Conservation (phyloP, 2,797 vertebrate genomes). For the Macroramphosus scolopax region DNA sequence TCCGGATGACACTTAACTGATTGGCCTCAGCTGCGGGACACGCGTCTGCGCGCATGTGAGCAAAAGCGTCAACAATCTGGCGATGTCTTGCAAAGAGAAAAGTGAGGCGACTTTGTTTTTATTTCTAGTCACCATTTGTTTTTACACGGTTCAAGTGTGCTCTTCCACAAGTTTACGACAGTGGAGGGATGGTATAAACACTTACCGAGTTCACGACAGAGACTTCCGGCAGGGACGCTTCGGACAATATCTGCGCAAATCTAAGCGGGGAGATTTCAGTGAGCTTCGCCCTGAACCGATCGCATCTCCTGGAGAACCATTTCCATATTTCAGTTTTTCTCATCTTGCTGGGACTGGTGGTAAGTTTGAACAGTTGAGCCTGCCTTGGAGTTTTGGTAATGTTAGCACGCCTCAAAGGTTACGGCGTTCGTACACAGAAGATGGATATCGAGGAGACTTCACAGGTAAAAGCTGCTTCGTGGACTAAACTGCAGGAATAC, state of each 20-base stretch:
- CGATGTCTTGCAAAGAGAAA: conserved; percentile 65
- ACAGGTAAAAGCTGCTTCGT: conserved; percentile 48
- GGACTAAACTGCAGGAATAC: no score
- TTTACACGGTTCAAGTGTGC: conserved; percentile 14
- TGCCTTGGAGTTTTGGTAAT: conserved; percentile 29
- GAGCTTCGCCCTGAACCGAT: not conserved
- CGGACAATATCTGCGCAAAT: not conserved
- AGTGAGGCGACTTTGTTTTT: conserved; percentile 32
- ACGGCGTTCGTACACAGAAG: not conserved
- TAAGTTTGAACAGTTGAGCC: not conserved
- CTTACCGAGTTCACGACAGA: not conserved
- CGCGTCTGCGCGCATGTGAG: conserved; percentile 3
- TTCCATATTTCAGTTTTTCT: fast-evolving
- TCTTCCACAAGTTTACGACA: conserved; percentile 30
- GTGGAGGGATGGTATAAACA: not conserved
- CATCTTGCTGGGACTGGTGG: not conserved
- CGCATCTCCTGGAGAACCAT: fast-evolving
- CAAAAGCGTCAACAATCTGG: conserved; percentile 19
- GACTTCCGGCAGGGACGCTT: no score
- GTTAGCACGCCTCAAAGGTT: not conserved
- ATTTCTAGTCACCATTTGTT: conserved; percentile 16
- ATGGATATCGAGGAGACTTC: conserved; percentile 51
- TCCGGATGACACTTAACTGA: conserved; percentile 46
- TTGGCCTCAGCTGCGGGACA: conserved; percentile 19
- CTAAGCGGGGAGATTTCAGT: not conserved